Conservation (phyloP, 1,140 invertebrate genomes). For the Drosophila murphyi region DNA sequence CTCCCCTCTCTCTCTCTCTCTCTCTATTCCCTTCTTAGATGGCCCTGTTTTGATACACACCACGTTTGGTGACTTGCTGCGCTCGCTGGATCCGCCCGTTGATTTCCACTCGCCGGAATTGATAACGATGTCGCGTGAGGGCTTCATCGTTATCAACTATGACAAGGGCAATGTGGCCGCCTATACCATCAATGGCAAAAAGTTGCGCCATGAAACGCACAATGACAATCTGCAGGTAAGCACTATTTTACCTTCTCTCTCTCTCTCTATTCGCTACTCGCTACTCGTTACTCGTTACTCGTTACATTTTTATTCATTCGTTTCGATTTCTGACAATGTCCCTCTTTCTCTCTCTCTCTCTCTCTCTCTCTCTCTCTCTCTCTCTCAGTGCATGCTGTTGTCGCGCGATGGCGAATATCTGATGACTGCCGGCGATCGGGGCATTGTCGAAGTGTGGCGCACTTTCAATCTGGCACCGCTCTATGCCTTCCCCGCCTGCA, state of each 20-base stretch:
- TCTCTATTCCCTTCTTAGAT: conserved; percentile 86
- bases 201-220: conserved; percentile 94
- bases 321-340: neutral
- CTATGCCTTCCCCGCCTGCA: conserved; percentile 98
- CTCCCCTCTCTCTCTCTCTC: neutral
- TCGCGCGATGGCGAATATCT: conserved; percentile 99
- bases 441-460: conserved; percentile 99
- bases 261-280: neutral
- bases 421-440: conserved; percentile 97
- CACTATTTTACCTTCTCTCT: neutral
- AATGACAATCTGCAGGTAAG: conserved; percentile 97
- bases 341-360: conserved; percentile 10
- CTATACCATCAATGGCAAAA: conserved; percentile 96
- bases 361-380: conserved; percentile 35
- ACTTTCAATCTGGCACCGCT: conserved; percentile 98
- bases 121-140: conserved; percentile 97
- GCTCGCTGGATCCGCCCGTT: conserved; percentile 93
- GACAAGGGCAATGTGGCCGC: conserved; percentile 96
- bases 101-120: conserved; percentile 94
- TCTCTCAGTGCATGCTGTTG: conserved; percentile 93
- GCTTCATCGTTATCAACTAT: conserved; percentile 97
- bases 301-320: neutral
- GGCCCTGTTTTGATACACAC: conserved; percentile 99
- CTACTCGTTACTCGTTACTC: neutral
- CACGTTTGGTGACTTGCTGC: conserved; percentile 98